These are phyloP conservation scores for Sesamia nonagrioides DNA, from an alignment of 1,140 invertebrate genomes.

Conservation along the genomic window DNA sequence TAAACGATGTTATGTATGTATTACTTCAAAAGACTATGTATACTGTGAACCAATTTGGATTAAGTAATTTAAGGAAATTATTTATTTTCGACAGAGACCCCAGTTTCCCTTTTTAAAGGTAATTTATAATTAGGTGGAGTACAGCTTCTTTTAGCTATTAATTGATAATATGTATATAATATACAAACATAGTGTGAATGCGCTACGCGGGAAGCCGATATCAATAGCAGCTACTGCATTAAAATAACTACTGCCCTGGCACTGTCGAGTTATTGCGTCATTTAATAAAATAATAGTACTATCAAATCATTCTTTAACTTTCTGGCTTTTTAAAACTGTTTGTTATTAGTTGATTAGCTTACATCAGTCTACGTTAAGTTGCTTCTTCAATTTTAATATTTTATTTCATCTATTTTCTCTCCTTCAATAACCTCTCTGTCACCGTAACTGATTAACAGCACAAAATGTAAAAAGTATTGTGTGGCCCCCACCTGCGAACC, in stretches of 20 bases:
- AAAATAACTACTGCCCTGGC: slow-evolving; percentile 72
- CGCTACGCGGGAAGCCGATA: slow-evolving; percentile 72
- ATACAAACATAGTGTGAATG: slow-evolving; percentile 61
- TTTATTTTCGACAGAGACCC: slow-evolving; percentile 84
- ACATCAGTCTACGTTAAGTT: slow-evolving; percentile 54
- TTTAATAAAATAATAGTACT: slow-evolving; percentile 52
- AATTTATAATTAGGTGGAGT: slow-evolving; percentile 73
- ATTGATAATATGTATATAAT: slow-evolving; percentile 62
- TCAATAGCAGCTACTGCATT: slow-evolving; percentile 63
- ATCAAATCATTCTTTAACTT: slow-evolving; percentile 60
- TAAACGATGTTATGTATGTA: background rate
- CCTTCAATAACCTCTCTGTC: slow-evolving; percentile 67
- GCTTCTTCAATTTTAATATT: slow-evolving; percentile 71
- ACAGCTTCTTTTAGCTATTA: slow-evolving; percentile 74
- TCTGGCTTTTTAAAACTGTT: slow-evolving; percentile 61
- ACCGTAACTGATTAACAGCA: slow-evolving; percentile 77
- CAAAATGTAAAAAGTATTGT: slow-evolving; percentile 88
- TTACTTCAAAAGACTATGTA: background rate
- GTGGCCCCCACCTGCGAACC: slow-evolving; percentile 89
- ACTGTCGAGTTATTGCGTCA: slow-evolving; percentile 63
- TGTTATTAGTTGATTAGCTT: slow-evolving; percentile 52
- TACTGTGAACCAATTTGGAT: slow-evolving; percentile 5
- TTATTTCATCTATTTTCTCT: slow-evolving; percentile 78
- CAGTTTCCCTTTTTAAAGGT: slow-evolving; percentile 85
- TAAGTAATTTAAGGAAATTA: slow-evolving; percentile 59